These are phyloP conservation scores for Drosophila jambulina DNA, from an alignment of 1,140 invertebrate genomes.

Conservation along the genomic window DNA sequence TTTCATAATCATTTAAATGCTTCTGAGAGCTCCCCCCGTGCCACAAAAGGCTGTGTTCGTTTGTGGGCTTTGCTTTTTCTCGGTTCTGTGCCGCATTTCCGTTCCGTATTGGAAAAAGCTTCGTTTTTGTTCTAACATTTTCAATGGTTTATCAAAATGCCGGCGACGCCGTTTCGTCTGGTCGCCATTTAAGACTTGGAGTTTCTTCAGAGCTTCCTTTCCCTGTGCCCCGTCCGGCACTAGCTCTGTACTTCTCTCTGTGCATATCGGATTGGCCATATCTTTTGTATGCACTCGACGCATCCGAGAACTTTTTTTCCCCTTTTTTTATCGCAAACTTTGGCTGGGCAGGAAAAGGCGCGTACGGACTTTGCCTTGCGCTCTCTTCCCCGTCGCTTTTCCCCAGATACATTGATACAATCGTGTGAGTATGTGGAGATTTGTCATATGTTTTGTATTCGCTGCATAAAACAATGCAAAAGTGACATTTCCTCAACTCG, in stretches of 20 bases:
- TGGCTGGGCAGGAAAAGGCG: slow-evolving; percentile 76
- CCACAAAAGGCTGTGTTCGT: slow-evolving; percentile 13
- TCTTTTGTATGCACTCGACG: slow-evolving; percentile 78
- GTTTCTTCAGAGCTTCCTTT: slow-evolving; percentile 43
- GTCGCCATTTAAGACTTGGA: slow-evolving; percentile 58
- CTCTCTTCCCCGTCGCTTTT: slow-evolving; percentile 27
- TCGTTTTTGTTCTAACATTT: slow-evolving; percentile 61
- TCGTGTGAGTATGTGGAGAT: slow-evolving; percentile 21
- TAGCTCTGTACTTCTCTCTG: slow-evolving; percentile 3
- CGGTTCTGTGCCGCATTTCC: slow-evolving; percentile 75
- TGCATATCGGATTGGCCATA: slow-evolving; percentile 61
- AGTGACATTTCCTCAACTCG: slow-evolving; percentile 75
- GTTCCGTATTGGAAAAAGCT: slow-evolving; percentile 74
- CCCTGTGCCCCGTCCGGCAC: neutral
- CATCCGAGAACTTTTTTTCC: slow-evolving; percentile 69
- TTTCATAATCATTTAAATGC: slow-evolving; percentile 33
- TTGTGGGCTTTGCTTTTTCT: slow-evolving; percentile 40
- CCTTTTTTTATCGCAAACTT: slow-evolving; percentile 73
- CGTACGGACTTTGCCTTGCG: slow-evolving; percentile 66
- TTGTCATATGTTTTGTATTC: slow-evolving; percentile 65
- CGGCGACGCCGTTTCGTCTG: slow-evolving; percentile 63
- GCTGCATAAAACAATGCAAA: slow-evolving; percentile 67
- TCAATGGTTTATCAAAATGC: slow-evolving; percentile 63
- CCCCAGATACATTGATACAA: slow-evolving; percentile 14
- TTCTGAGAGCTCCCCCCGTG: neutral